A percentile compares a stretch with the other conserved stretches of the same genome.
These are phyloP conservation scores for Aplocera efformata DNA, from an alignment of 2,888 invertebrate genomes.

Conservation along the genomic window DNA sequence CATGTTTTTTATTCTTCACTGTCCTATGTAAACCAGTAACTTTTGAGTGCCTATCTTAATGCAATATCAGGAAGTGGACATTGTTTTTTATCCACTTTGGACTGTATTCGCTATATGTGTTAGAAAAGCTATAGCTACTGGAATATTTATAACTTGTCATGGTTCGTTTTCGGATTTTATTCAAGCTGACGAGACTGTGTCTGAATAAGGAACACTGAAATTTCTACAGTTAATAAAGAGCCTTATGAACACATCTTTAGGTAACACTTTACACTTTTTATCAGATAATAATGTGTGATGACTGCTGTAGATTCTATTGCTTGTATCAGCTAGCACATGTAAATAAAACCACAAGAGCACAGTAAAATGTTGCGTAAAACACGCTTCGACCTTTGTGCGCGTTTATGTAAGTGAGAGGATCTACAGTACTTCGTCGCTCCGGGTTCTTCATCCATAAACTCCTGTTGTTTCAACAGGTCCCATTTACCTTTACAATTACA, in stretches of 20 bases:
- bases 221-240: background rate
- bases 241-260: constrained; percentile 1
- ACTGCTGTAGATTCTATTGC: constrained; percentile 62
- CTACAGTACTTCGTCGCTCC: constrained; percentile 37
- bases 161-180: background rate
- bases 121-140: constrained; percentile 8
- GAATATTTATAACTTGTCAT: constrained; percentile 1
- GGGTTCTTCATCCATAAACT: constrained; percentile 6
- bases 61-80: constrained; percentile 24
- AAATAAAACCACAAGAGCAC: constrained; percentile 38
- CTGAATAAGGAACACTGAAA: too few relatives aligned
- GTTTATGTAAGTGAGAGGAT: constrained; percentile 45
- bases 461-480: too few relatives aligned
- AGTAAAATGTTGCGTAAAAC: constrained; percentile 17
- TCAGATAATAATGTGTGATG: constrained; percentile 21
- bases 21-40: constrained; percentile 14
- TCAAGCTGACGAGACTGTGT: too few relatives aligned
- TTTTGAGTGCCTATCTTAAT: constrained; percentile 20
- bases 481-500: too few relatives aligned
- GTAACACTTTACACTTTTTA: constrained; percentile 12
- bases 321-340: constrained; percentile 46
- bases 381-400: constrained; percentile 20
- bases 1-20: too few relatives aligned
- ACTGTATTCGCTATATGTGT: constrained; percentile 15
- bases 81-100: constrained; percentile 9